Evolutionary conservation across 1,140 invertebrate genomes (phyloP), one percentile per base, ranked within the genome.

Genomic region (Acromyrmex charruanus): DNA sequence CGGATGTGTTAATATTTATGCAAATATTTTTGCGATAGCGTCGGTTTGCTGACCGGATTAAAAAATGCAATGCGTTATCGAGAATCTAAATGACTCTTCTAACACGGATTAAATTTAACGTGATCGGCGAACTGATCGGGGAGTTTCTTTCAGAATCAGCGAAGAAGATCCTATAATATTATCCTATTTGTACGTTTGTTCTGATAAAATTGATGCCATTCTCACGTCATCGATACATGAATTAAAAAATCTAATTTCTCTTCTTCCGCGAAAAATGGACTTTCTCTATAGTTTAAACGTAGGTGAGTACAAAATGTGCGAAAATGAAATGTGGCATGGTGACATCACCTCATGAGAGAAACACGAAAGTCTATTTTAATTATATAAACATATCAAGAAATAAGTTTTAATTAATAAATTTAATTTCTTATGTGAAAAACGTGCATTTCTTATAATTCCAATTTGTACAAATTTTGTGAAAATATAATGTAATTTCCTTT

Each of bases 171-270:
- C 12, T 35, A 59, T 35, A 21, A 72, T 21, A 21, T 39, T 49
- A 59, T 82, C 39, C 71, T 25, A 59, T 82, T 74, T 74, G 18
- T 77, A 74, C 39, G 9, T 74, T 72, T 44, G 39, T 74, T 53
- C 49, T 5, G 31, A 69, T n/a, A 14, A 5, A 49, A 25, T 35
- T 25, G 21, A 63, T 28, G 28, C 28, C 18, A 53, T 55, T 55
- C 21, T 16, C 35, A 25, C 18, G 16, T 82, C 80, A 44, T 72
- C 80, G 53, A 82, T 59, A 44, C 80, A 72, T 49, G 21, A 74
- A 82, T 82, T 82, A 16, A 82, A 82, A 82, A 82, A 61, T 82
- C 39, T 82, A 82, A 82, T 82, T 74, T 82, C 35, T 59, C 80
- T 7, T 74, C 68, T 72, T 72, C 69, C 16, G 18, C 80, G 53